Conservation (phyloP, 2,888 invertebrate genomes). For the Blastobasis adustella region DNA sequence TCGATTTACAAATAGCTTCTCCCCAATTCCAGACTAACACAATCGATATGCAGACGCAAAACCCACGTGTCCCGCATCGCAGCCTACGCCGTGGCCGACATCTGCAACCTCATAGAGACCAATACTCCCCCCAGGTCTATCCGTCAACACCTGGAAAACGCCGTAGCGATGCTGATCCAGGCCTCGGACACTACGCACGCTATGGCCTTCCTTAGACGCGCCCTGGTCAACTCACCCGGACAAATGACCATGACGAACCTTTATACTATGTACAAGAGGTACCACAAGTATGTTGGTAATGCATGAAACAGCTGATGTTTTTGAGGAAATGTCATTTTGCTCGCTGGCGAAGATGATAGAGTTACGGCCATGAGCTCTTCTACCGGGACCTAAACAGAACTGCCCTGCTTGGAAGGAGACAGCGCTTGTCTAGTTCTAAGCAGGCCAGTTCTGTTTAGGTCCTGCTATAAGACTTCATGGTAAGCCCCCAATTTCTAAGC, state of each 20-base stretch:
- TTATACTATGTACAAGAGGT: constrained; percentile 60
- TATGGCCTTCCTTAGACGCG: constrained; percentile 54
- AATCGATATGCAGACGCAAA: not conserved
- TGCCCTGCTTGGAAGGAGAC: too few relatives aligned
- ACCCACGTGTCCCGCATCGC: constrained; percentile 58
- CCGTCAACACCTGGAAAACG: constrained; percentile 58
- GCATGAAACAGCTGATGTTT: not conserved
- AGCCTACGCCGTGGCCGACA: constrained; percentile 57
- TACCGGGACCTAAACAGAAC: too few relatives aligned
- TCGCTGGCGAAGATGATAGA: too few relatives aligned
- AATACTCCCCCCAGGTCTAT: constrained; percentile 44
- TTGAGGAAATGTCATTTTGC: too few relatives aligned
- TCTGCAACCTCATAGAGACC: constrained; percentile 46
- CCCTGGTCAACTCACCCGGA: constrained; percentile 43
- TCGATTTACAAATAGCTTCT: too few relatives aligned
- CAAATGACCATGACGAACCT: constrained; percentile 58
- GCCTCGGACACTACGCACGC: constrained; percentile 49
- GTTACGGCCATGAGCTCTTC: too few relatives aligned
- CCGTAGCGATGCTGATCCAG: constrained; percentile 49
- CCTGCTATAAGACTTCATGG: too few relatives aligned
- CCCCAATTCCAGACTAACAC: not conserved
- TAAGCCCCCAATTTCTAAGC: too few relatives aligned
- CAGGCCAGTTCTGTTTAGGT: too few relatives aligned
- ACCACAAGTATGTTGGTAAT: constrained; percentile 38
- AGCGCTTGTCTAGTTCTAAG: too few relatives aligned